Base-by-base conservation (phyloP, 64 coral and sea anemone genomes). In the Catalaphyllia jardinei region DNA sequence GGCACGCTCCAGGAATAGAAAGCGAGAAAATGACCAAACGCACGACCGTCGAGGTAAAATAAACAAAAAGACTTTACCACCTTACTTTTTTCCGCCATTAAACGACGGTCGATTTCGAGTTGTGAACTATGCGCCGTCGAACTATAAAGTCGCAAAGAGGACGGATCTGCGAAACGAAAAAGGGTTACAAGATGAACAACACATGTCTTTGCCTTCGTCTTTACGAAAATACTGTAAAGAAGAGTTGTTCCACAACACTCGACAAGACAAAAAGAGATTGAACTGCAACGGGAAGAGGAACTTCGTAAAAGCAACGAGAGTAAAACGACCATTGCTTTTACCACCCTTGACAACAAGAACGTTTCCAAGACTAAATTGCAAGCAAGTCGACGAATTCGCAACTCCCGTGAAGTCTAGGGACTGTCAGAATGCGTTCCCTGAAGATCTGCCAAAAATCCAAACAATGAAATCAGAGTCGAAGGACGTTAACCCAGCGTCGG, bases 361-460 rank as follows among this genome's bases (percentile, higher is more conserved):
- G 79, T 33, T 65, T 42, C 61, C 30, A 39, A 60, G 30, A 39
- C 25, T n/a, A 67, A 49, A 46, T 18, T 27, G 9, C 0, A 85
- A 85, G 20, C 30, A 16, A 46, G 81, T 22, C 13, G 15, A 27
- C 10, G 39, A 38, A 25, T 49, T 85, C 42, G 19, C 62, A 42
- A n/a, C 9, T 24, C 4, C 18, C 33, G 2, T 57, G 54, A 14
- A 61, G 63, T 71, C 69, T 50, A 27, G 22, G 5, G 71, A 50
- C 4, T 8, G 6, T 10, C 13, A 14, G 19, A 71, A 71, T 50
- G 16, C 27, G 10, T 27, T 85, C 25, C 81, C 81, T 6, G 69
- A 71, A 71, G 29, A 71, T 71, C 81, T 85, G 38, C 81, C 81
- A 16, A 67, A 71, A 50, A 69, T 85, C 15, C 22, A 85, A 22